phyloP scores from a whole-genome alignment of 2,888 invertebrate genomes.

The Patella caerulea region DNA sequence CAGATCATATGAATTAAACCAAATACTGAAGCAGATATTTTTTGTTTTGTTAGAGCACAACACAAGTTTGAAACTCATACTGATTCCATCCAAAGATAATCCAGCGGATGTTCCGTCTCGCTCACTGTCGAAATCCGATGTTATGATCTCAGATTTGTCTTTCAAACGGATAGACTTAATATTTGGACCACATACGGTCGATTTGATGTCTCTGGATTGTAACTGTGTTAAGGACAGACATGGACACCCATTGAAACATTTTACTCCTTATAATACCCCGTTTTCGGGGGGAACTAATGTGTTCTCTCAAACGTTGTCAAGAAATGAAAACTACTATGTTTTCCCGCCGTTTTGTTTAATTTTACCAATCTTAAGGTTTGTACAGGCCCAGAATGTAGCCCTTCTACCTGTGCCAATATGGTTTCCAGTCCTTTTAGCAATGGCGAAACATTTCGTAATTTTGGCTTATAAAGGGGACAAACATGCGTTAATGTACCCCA shows the following conservation, averaged over 20 bases:
- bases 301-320: not conserved
- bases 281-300: not conserved
- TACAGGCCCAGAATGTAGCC: not conserved
- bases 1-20: not conserved
- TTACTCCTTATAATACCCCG: not conserved
- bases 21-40: not conserved
- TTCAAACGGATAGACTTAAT: not conserved
- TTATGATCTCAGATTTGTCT: not conserved
- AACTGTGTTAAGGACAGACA: not conserved
- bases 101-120: not conserved
- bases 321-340: not conserved
- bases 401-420: not conserved
- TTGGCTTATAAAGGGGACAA: not conserved
- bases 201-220: not conserved
- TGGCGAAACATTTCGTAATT: not conserved
- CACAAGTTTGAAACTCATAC: not conserved
- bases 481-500: not conserved
- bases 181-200: not conserved
- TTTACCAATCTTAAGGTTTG: not conserved
- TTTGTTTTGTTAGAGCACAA: not conserved
- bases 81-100: not conserved
- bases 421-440: not conserved
- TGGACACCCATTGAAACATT: not conserved
- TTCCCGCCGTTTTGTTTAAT: not conserved
- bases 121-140: not conserved